Evolutionary conservation across 1,140 invertebrate species (phyloP).

Genomic region (Papilio dardanus): DNA sequence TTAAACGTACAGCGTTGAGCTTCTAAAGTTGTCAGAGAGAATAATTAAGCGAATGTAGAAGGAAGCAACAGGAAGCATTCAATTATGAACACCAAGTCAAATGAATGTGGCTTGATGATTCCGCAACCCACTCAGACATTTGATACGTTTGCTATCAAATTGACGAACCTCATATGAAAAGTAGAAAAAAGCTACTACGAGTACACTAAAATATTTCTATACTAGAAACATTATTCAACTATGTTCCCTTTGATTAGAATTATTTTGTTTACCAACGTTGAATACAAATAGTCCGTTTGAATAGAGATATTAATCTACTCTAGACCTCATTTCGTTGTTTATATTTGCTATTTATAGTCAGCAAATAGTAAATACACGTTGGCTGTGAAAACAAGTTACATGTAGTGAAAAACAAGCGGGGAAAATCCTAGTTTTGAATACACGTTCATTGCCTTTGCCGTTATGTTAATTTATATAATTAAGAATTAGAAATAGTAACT

Average conservation of each 20-base stretch:
- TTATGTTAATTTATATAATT: neutral
- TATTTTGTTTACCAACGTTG: constrained; percentile 34
- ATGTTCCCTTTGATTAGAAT: neutral
- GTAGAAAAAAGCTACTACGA: neutral
- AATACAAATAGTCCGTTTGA: neutral
- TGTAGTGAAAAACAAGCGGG: neutral
- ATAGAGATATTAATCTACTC: constrained; percentile 21
- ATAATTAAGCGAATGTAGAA: neutral
- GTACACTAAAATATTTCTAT: neutral
- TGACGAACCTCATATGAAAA: neutral
- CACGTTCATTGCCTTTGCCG: neutral
- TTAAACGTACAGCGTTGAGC: neutral
- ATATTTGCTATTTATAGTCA: constrained; percentile 19
- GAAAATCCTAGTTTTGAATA: neutral
- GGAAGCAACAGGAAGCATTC: constrained; percentile 29
- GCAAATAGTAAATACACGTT: constrained; percentile 12
- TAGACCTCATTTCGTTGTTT: constrained; percentile 26
- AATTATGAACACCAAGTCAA: constrained; percentile 21
- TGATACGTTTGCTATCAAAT: constrained; percentile 20
- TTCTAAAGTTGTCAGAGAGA: neutral
- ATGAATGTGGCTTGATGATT: constrained; percentile 26
- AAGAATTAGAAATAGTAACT: too few species aligned
- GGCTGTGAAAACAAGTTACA: constrained; percentile 27
- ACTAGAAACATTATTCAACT: neutral
- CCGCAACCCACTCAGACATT: constrained; percentile 3